phyloP scores from a whole-genome alignment of 1,140 invertebrate species.

The Aphidius gifuensis region DNA sequence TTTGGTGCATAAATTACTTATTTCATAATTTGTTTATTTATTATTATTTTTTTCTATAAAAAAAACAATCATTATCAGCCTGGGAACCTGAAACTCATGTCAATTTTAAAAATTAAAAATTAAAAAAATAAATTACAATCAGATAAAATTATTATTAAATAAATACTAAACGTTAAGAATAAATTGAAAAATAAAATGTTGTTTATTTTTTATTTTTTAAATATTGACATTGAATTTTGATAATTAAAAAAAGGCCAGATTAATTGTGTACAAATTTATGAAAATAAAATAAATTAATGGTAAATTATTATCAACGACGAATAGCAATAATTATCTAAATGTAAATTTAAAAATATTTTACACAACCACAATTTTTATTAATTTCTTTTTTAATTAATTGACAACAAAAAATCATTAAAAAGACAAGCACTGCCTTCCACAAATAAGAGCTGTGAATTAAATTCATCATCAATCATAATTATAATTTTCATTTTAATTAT shows the following conservation, averaged over 20 bases:
- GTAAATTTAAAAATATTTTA: constrained; percentile 35
- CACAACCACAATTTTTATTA: neutral
- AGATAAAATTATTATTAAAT: too few species aligned
- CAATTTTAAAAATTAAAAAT: too few species aligned
- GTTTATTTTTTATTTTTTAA: neutral
- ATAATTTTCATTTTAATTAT: too few species aligned
- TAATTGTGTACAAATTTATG: constrained; percentile 29
- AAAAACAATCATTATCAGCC: too few species aligned
- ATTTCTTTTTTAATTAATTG: constrained; percentile 4
- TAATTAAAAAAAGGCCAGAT: constrained; percentile 1
- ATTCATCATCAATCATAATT: constrained; percentile 10
- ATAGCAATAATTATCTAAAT: constrained; percentile 48
- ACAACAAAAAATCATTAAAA: constrained; percentile 18
- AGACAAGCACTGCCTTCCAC: constrained; percentile 46
- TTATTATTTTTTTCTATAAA: too few species aligned
- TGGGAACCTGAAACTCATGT: too few species aligned
- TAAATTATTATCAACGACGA: constrained; percentile 24
- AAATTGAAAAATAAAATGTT: too few species aligned
- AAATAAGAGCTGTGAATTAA: constrained; percentile 39
- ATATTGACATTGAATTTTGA: constrained; percentile 33
- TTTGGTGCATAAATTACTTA: too few species aligned
- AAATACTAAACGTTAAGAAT: too few species aligned
- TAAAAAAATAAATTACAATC: too few species aligned
- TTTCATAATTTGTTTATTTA: too few species aligned
- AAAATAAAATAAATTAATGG: constrained; percentile 10